Evolutionary conservation across 2,797 vertebrate genomes (phyloP).

Genomic region (Tenualosa ilisha): DNA sequence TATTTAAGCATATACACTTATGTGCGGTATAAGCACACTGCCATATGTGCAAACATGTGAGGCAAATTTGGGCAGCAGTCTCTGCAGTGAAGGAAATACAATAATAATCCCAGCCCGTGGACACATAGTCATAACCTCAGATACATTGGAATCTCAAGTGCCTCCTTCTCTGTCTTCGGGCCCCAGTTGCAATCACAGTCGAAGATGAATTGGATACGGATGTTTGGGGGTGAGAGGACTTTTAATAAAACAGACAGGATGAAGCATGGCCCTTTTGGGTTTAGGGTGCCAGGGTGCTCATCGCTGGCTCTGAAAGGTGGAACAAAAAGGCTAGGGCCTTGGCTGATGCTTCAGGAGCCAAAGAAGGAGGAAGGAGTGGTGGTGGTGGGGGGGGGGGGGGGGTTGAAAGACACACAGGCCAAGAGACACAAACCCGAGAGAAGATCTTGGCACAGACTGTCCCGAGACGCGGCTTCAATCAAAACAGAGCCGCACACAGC

Average conservation of each 20-base stretch:
- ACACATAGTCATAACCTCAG: background rate
- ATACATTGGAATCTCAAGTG: background rate
- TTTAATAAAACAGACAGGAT: background rate
- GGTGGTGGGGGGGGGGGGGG: conserved; percentile 56
- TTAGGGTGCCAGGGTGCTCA: conserved; percentile 41
- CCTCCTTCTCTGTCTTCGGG: background rate
- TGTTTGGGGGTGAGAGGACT: background rate
- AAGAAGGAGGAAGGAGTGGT: background rate
- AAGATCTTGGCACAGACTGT: conserved; percentile 49
- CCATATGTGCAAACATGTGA: background rate
- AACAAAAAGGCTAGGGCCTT: conserved; percentile 42
- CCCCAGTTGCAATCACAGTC: background rate
- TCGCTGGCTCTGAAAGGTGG: conserved; percentile 52
- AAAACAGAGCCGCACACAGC: conserved; percentile 46
- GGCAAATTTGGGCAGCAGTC: background rate
- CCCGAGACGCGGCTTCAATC: background rate
- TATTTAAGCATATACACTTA: conserved; percentile 23
- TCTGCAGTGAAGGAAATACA: background rate
- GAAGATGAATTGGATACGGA: background rate
- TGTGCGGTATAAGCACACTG: conserved; percentile 40
- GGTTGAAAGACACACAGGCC: conserved; percentile 50
- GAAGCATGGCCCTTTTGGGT: background rate
- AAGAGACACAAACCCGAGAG: conserved; percentile 66
- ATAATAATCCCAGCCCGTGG: background rate
- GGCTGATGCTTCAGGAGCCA: background rate